A percentile compares a stretch with the other conserved stretches of the same genome.
Conservation (phyloP, 2,113 vertebrate genomes). For the Gorsachius goisagi region DNA sequence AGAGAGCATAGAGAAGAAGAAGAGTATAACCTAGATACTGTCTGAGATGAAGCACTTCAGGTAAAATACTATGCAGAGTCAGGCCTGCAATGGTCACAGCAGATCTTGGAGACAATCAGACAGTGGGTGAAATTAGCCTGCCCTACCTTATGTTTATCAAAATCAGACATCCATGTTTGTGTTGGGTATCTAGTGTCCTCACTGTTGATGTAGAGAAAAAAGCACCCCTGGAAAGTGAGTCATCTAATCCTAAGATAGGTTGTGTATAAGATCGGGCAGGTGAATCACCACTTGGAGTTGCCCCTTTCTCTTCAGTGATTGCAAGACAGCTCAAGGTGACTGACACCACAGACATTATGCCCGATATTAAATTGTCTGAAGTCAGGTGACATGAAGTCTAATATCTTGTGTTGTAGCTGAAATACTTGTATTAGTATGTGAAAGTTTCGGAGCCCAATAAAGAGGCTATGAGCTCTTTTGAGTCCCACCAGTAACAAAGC, state of each 20-base stretch:
- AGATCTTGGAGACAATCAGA: background rate
- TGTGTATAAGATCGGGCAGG: background rate
- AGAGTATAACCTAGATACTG: background rate
- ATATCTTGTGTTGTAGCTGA: background rate
- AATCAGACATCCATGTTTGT: background rate
- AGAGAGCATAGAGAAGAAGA: background rate
- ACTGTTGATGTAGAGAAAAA: background rate
- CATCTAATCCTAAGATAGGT: background rate
- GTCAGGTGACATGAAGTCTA: background rate
- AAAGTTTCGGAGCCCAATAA: background rate
- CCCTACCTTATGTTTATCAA: background rate
- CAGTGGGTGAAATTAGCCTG: background rate
- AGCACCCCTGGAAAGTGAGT: background rate
- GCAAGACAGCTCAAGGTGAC: background rate
- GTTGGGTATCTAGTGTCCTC: background rate
- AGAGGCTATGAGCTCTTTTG: background rate
- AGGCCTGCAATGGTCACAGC: background rate
- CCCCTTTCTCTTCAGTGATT: background rate
- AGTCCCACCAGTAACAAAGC: background rate
- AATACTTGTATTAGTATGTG: background rate
- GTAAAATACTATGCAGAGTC: background rate
- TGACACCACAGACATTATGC: background rate
- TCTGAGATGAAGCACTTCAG: background rate
- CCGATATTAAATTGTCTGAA: background rate
- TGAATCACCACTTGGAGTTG: background rate